Base-by-base conservation (phyloP, 2,797 vertebrate species). In the Thripadectes ignobilis region DNA sequence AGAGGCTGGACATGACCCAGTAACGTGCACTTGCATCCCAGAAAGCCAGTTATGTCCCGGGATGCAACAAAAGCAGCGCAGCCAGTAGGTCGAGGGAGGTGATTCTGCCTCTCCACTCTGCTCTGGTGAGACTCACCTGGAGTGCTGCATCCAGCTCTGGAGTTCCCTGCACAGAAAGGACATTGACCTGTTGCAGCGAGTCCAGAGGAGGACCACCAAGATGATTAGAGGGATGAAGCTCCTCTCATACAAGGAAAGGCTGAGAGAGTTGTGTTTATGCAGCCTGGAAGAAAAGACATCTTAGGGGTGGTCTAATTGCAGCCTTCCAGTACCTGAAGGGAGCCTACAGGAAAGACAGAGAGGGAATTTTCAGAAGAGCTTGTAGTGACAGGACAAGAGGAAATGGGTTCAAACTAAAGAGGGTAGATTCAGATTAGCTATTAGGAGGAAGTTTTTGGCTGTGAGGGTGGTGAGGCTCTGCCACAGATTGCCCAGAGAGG, bases 251-350 rank as follows among this genome's bases (percentile, higher is more conserved):
- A 23, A 72, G 45, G 30, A 72, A 71, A 58, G 21, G 26, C 0
- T 1, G 14, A 77, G 34, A 52, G 14, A 52, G 30, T 14, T 71
- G 5, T 1, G 5, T 46, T 46, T 72, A 3, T 6, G 59, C 21
- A 32, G 6, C 10, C 17, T 46, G 34, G 46, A 46, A 41, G 39
- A 46, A 46, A 59, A 41, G 45, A 27, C 0, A 0, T 4, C 46
- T 46, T 59, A 32, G 6, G 9, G 14, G 6, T 89, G 39, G 39
- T 18, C 8, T 14, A 41, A 48, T 13, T 84, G 39, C 26, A 66
- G n/a, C 65, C 29, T 77, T 58, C 30, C 8, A 23, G 26, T 32
- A 36, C 14, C 24, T 58, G 29, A 26, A 65, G 14, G 34, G 22
- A 54, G 8, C 7, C 21, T 52, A 27, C 12, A 52, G 58, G 45